Evolutionary conservation across 2,888 invertebrate species (phyloP).

Genomic region (Thereva unica): DNA sequence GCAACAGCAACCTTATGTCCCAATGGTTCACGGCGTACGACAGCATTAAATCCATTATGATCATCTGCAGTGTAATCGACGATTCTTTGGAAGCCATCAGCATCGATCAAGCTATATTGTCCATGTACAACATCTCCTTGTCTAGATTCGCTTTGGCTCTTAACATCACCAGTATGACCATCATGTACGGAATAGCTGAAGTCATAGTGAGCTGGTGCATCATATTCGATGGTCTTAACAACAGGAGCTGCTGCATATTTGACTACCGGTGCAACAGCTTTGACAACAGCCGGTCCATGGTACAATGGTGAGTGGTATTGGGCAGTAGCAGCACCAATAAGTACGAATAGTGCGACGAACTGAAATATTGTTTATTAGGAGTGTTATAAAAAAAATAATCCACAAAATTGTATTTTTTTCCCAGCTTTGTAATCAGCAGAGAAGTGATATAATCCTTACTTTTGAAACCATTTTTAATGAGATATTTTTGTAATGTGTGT

Average conservation of each 20-base stretch:
- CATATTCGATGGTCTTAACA: slow-evolving; percentile 42
- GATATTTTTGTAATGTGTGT: slow-evolving; percentile 38
- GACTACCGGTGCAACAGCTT: slow-evolving; percentile 45
- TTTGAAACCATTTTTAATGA: slow-evolving; percentile 20
- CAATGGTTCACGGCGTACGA: slow-evolving; percentile 61
- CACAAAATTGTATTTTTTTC: neutral
- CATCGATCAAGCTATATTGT: slow-evolving; percentile 61
- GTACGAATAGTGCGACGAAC: slow-evolving; percentile 50
- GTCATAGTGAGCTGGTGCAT: slow-evolving; percentile 60
- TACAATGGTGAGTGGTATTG: slow-evolving; percentile 40
- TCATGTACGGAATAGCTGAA: slow-evolving; percentile 60
- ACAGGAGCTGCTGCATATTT: slow-evolving; percentile 38
- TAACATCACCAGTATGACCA: slow-evolving; percentile 61
- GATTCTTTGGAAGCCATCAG: slow-evolving; percentile 61
- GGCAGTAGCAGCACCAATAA: slow-evolving; percentile 49
- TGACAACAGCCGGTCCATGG: slow-evolving; percentile 47
- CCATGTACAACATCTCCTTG: slow-evolving; percentile 62
- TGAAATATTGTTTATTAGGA: slow-evolving; percentile 39
- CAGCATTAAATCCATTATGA: slow-evolving; percentile 63
- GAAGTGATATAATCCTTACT: slow-evolving; percentile 15
- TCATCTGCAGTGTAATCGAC: slow-evolving; percentile 63
- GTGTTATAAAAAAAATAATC: slow-evolving; percentile 1
- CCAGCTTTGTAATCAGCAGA: neutral
- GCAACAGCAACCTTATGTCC: slow-evolving; percentile 53
- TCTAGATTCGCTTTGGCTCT: slow-evolving; percentile 60